Base-by-base conservation (phyloP, 2,797 vertebrate genomes). In the Lerista edwardsae region DNA sequence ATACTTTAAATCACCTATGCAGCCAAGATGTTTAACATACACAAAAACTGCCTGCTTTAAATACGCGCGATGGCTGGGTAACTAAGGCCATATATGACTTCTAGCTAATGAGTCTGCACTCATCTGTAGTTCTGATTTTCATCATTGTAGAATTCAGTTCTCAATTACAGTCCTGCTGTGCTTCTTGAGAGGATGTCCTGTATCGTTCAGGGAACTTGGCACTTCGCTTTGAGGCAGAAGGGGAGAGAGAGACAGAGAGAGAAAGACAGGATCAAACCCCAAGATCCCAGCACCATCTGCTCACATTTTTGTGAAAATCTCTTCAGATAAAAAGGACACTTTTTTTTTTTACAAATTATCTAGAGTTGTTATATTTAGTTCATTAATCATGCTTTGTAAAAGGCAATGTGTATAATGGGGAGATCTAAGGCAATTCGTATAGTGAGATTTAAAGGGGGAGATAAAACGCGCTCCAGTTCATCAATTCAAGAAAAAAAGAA, bases 371-470 rank as follows among this genome's bases (percentile, higher is more conserved):
- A 88, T 87, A 62, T 25, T 57, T 79, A 90, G 51, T 31, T 88
- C 90, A 83, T 79, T 73, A 86, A 83, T 90, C 74, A n/a, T 62
- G 27, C 80, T 88, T 79, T 21, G 79, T 88, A 92, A 92, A 88
- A 92, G 68, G 41, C 59, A 93, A 81, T 80, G 89, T 79, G 83
- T 25, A 78, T 77, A 86, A 86, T 0, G 55, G 87, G 57, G 7
- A 78, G 23, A 86, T 2, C 0, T 1, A 80, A 65, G 5, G 79
- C 2, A 79, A 67, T 93, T 91, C 86, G 82, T 73, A 73, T 83
- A 77, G 74, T 90, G 79, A 31, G 34, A 81, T 80, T 67, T 79
- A 64, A 71, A 73, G n/a, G 6, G 31, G 29, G 51, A n/a, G 91
- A 89, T 73, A n/a, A n/a, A 90, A 88, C 84, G 68, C 87, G 87